Conservation (phyloP, 2,113 vertebrate genomes). For the Passer domesticus region DNA sequence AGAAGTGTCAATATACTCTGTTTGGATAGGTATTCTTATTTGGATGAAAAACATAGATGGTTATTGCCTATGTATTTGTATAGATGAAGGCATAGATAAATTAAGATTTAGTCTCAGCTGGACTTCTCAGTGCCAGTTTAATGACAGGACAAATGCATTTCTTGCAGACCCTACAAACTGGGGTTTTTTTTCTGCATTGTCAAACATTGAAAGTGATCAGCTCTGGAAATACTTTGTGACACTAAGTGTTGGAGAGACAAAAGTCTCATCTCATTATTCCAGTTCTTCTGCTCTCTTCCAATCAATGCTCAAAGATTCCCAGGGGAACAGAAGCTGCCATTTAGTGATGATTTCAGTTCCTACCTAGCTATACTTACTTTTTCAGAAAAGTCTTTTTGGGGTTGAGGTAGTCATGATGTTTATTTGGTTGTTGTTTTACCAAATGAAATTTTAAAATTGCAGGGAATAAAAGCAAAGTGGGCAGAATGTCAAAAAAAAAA, state of each 20-base stretch:
- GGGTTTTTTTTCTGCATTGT: background rate
- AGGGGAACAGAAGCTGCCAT: background rate
- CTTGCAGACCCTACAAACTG: background rate
- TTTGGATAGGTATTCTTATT: background rate
- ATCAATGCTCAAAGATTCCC: background rate
- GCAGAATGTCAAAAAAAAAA: background rate
- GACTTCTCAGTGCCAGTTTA: background rate
- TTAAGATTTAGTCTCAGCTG: background rate
- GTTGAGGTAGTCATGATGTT: background rate
- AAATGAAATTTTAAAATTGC: background rate
- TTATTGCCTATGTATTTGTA: background rate
- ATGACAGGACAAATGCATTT: background rate
- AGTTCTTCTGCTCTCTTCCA: background rate
- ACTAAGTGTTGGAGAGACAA: background rate
- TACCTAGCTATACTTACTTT: background rate
- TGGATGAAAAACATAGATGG: background rate
- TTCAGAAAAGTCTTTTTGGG: background rate
- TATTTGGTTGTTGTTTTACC: background rate
- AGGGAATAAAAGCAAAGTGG: background rate
- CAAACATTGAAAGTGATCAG: background rate
- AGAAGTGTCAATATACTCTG: background rate
- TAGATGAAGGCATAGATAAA: background rate
- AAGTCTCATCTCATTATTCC: background rate
- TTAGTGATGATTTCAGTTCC: background rate
- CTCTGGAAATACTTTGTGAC: background rate